Evolutionary conservation across 1,140 invertebrate genomes (phyloP), one percentile per base, ranked within the genome.

Genomic region (Doryteuthis pealeii): DNA sequence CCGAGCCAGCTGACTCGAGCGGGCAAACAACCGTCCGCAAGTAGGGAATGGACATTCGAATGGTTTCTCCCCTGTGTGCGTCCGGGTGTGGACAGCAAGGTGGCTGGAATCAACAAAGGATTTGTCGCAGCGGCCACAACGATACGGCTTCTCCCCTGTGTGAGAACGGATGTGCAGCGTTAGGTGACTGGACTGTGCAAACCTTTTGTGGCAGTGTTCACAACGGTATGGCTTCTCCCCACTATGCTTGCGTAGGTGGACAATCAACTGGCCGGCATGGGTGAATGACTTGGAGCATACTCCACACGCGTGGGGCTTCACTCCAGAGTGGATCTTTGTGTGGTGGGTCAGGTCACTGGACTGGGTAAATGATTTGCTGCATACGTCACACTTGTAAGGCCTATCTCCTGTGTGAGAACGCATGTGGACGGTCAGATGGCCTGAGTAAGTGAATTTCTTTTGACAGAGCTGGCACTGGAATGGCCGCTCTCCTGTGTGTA

Each of bases 101-200:
- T 73, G 73, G 69, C 76, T 77, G 14, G 73, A 68, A 35, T 77
- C 76, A 22, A 73, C 74, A 62, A 74, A 77, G 22, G 73, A 72
- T 12, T 70, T 65, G 32, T 71, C 68, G 72, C 76, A 77, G 30
- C 30, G 45, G 15, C 65, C 73, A 74, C 76, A 77, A 31, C 70
- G 72, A 66, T 74, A 77, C 2, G 76, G 76, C 40, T 74, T 77
- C 62, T 77, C 76, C 26, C 76, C 76, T 28, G 76, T 77, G 43
- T 77, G 76, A 35, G 78, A 84, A 71, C 82, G 76, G 62, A 82
- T 76, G 70, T 88, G 87, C 14, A 84, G 83, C 70, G 86, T 83
- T 14, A 88, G 78, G 72, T 87, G 88, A 14, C 82, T 85, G 5
- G 82, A 77, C 14, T 84, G 76, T 70, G 84, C 87, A 82, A 76